phyloP scores from a whole-genome alignment of 1,140 invertebrate species.

The Aphelenchoides besseyi region DNA sequence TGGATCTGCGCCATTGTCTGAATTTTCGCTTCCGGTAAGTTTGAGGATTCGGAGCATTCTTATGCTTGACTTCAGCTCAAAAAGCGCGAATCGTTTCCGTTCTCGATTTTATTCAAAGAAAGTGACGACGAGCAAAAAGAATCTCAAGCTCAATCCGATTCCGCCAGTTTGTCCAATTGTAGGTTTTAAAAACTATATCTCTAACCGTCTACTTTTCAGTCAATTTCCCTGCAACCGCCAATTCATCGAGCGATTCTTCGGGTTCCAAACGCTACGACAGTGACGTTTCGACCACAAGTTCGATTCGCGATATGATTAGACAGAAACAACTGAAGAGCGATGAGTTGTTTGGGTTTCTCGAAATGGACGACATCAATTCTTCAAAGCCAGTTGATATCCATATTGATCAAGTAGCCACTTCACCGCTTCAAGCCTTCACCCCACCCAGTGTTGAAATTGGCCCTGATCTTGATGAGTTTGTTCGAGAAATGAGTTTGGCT shows the following conservation, averaged over 20 bases:
- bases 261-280: constrained; percentile 23
- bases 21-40: background rate
- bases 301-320: constrained; percentile 3
- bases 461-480: constrained; percentile 4
- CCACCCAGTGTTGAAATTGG: constrained; percentile 5
- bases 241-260: constrained; percentile 14
- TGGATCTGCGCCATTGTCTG: background rate
- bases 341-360: constrained; percentile 17
- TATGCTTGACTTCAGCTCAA: constrained; percentile 5
- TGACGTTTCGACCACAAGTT: constrained; percentile 4
- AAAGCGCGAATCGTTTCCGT: constrained; percentile 13
- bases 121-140: constrained; percentile 9
- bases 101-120: background rate
- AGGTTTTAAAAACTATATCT: background rate
- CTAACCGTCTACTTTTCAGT: constrained; percentile 2
- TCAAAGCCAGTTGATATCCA: background rate
- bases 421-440: constrained; percentile 3
- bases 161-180: constrained; percentile 2
- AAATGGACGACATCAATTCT: background rate
- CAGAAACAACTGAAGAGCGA: constrained; percentile 15
- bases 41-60: background rate
- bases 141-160: constrained; percentile 1
- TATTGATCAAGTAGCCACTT: background rate
- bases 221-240: background rate
- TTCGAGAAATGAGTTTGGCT: background rate